Evolutionary conservation across 2,888 invertebrate genomes (phyloP), one percentile per base, ranked within the genome.

Genomic region (Dynastes grantii): DNA sequence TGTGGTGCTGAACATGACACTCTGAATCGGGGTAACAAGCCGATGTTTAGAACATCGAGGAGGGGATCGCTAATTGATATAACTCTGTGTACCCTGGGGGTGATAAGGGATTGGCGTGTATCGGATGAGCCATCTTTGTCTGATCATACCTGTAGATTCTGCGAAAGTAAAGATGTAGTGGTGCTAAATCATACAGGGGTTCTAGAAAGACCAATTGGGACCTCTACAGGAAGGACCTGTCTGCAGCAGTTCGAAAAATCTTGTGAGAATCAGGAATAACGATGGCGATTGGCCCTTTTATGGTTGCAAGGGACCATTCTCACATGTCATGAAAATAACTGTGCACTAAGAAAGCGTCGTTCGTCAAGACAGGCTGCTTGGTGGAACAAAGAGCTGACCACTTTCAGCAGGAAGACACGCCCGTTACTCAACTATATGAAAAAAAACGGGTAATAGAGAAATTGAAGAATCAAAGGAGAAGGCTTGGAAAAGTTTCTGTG

Each of bases 321-420:
- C 40, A 40, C 45, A 2, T 65, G 65, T n/a, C 40, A 65, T 40
- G 13, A 65, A 65, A 65, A 65, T 40, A 65, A 65, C 40, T 65
- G 40, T 13, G 40, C 65, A 65, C 40, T 65, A 65, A 65, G 37
- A 40, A 40, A 65, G 16, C 45, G 45, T 65, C 65, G 65, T 40
- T 40, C n/a, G n/a, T 40, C 37, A 65, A 65, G 65, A 65, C 65
- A 40, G 16, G 40, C 3, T 40, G 65, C n/a, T 37, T 65, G 65
- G 65, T 65, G 65, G 40, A 65, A 16, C n/a, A 40, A 40, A 65
- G 65, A 65, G 65, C n/a, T 65, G 65, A 13, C 37, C 37, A n/a
- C n/a, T 65, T n/a, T 65, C 37, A 65, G 40, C n/a, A 65, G 65
- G n/a, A 40, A 65, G n/a, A 65, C 65, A 37, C 40, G 65, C 40